Base-by-base conservation (phyloP, 2,888 invertebrate species). In the Hirtodrosophila trivittata region DNA sequence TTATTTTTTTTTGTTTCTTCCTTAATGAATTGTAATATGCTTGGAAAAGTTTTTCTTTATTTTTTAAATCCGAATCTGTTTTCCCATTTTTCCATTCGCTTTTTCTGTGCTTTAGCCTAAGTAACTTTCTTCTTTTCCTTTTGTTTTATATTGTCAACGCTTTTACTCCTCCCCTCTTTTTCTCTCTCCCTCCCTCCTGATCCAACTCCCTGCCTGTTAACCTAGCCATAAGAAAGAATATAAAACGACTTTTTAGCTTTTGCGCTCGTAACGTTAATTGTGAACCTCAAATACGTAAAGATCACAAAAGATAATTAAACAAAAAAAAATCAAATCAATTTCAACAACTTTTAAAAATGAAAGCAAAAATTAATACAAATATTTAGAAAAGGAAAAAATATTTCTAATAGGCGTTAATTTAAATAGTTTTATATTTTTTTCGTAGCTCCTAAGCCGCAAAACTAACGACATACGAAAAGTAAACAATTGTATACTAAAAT, bases 401-500 rank as follows among this genome's bases (percentile, higher is more conserved):
- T 65, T 63, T 75, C 58, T 51, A 77, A 56, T 77, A 75, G 77
- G 74, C 74, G 63, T 75, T 77, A 77, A 69, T 77, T 75, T 54
- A 68, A 71, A 75, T 76, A 75, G 77, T 77, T 77, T 68, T 74
- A 68, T 75, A 73, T 75, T 73, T 75, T 75, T 75, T 76, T 75
- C 77, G 43, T 75, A 75, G 77, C 38, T 13, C 30, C 21, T 77
- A 77, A 75, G 74, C 63, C 47, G 74, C 77, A 59, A 58, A 57
- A 49, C 30, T 38, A 58, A 35, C 26, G 30, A 25, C 26, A 28
- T 42, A 45, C 28, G 42, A 38, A 38, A 46, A 57, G 39, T 58
- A 64, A 76, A 77, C 77, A 74, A 74, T 58, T 77, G 77, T 77
- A 75, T 77, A 75, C 78, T 77, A 66, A 77, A 76, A 67, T 47